Evolutionary conservation across 1,140 invertebrate genomes (phyloP).

Genomic region (Diuraphis noxia): DNA sequence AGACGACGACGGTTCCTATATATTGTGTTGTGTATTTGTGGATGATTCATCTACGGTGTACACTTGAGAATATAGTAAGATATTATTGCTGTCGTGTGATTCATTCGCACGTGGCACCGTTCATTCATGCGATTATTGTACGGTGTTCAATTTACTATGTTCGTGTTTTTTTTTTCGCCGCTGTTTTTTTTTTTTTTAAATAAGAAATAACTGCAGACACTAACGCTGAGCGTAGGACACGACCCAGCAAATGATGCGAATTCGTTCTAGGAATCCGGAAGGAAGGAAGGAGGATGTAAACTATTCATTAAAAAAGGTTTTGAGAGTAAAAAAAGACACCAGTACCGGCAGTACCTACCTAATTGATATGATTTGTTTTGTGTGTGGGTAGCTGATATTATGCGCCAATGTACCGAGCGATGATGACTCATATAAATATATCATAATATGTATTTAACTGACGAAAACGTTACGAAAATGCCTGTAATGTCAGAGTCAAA

Average conservation of each 20-base stretch:
- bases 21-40: neutral
- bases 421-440: neutral
- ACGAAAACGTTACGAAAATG: neutral
- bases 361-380: neutral
- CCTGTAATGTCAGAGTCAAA: neutral
- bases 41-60: neutral
- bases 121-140: neutral
- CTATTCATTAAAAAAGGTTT: neutral
- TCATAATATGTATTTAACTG: too few species aligned
- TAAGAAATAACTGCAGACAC: conserved; percentile 1
- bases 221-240: neutral
- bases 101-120: neutral
- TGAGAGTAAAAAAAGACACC: neutral
- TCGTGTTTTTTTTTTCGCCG: neutral
- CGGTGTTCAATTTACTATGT: neutral
- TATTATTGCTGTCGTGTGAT: neutral
- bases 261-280: conserved; percentile 27
- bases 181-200: too few species aligned
- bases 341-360: too few species aligned
- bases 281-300: conserved; percentile 20
- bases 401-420: too few species aligned
- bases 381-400: neutral
- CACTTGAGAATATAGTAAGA: neutral
- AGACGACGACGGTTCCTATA: too few species aligned
- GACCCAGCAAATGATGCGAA: neutral